phyloP scores from a whole-genome alignment of 2,888 invertebrate species.

The Phyllotreta striolata region DNA sequence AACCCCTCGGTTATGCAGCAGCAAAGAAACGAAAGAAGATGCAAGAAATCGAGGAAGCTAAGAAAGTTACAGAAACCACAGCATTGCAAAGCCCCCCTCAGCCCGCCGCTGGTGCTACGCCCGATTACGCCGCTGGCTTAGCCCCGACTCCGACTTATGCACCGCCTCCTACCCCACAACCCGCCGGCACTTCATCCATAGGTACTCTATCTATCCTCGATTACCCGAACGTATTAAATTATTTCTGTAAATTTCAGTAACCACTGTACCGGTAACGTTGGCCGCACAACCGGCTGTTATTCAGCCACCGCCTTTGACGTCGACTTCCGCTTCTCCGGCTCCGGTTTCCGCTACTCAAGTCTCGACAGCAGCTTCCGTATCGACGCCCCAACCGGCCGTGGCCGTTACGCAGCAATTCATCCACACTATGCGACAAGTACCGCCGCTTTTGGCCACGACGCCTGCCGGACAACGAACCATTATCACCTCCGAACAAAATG shows the following conservation, averaged over 20 bases:
- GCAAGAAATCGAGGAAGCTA: conserved; percentile 75
- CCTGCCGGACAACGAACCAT: conserved; percentile 54
- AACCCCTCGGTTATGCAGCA: conserved; percentile 83
- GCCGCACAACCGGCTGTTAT: conserved; percentile 48
- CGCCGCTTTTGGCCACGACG: conserved; percentile 55
- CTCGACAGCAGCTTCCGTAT: conserved; percentile 47
- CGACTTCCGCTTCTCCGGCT: conserved; percentile 36
- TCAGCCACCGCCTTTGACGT: conserved; percentile 42
- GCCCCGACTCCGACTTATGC: conserved; percentile 66
- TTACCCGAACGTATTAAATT: no score
- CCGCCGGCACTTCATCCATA: conserved; percentile 51
- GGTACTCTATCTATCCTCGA: conserved; percentile 17
- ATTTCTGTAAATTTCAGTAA: conserved; percentile 41
- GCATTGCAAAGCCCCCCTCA: conserved; percentile 54
- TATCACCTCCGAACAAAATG: conserved; percentile 46
- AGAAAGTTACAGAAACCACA: conserved; percentile 67
- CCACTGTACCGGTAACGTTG: conserved; percentile 53
- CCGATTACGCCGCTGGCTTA: conserved; percentile 85
- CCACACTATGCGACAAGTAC: conserved; percentile 54
- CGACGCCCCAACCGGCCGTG: conserved; percentile 35
- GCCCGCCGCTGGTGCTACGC: conserved; percentile 57
- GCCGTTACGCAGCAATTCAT: conserved; percentile 31
- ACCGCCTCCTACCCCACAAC: conserved; percentile 57
- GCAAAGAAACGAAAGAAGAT: conserved; percentile 89
- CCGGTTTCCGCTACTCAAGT: conserved; percentile 31